Conservation (phyloP, 35 echinoderm and acorn worm species). For the Ophioderma brevispina region DNA sequence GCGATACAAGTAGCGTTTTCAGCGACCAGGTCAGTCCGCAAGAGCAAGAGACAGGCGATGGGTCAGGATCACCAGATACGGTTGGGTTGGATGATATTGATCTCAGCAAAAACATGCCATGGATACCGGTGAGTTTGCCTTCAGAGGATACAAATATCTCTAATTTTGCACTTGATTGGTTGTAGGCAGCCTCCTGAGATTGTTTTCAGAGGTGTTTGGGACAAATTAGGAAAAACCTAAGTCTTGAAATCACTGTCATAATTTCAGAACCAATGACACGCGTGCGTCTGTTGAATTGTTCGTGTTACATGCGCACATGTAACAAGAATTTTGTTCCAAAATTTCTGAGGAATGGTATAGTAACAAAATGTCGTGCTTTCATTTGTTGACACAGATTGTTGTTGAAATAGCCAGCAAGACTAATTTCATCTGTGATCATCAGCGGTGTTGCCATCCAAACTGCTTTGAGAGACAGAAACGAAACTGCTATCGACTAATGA, state of each 20-base stretch:
- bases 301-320: no score
- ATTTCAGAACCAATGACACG: not conserved
- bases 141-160: no score
- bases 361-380: no score
- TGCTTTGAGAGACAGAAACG: constrained; percentile 96
- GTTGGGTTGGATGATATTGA: constrained; percentile 88
- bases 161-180: no score
- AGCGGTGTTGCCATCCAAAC: constrained; percentile 96
- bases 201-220: no score
- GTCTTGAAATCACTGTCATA: not conserved
- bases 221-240: no score
- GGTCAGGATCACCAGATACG: constrained; percentile 73
- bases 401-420: constrained; percentile 95
- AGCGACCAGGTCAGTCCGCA: constrained; percentile 95
- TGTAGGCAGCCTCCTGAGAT: no score
- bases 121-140: constrained; percentile 78
- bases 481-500: constrained; percentile 98
- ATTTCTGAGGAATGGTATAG: no score
- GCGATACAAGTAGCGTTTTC: constrained; percentile 94
- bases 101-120: constrained; percentile 97
- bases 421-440: constrained; percentile 97
- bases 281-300: no score
- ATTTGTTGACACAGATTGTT: no score
- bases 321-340: no score
- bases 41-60: constrained; percentile 75